Evolutionary conservation across 1,140 invertebrate genomes (phyloP).

Genomic region (Zaprionus gabonicus): DNA sequence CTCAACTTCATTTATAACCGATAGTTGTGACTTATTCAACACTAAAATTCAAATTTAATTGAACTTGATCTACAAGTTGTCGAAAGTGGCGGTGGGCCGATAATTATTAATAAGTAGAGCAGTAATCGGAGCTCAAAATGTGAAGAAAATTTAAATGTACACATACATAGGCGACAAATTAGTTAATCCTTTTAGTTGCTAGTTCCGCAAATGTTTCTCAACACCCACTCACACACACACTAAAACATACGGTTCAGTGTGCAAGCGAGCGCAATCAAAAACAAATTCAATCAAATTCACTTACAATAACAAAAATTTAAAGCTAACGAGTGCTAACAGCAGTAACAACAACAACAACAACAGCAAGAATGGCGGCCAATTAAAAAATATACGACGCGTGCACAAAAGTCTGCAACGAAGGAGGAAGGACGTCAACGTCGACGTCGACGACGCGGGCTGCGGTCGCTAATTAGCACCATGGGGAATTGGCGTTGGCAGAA

Average conservation of each 20-base stretch:
- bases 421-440: slow-evolving; percentile 60
- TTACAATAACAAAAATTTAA: slow-evolving; percentile 25
- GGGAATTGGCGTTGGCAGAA: slow-evolving; percentile 71
- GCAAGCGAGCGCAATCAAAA: slow-evolving; percentile 32
- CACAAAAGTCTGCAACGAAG: slow-evolving; percentile 52
- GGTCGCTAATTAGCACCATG: slow-evolving; percentile 79
- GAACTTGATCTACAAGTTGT: no score
- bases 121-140: no score
- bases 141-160: no score
- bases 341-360: slow-evolving; percentile 17
- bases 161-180: no score
- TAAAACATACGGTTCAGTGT: not conserved
- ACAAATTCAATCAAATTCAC: slow-evolving; percentile 50
- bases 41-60: no score
- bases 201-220: no score
- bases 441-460: slow-evolving; percentile 29
- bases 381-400: slow-evolving; percentile 75
- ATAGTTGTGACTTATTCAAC: no score
- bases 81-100: no score
- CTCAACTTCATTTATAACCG: no score
- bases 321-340: slow-evolving; percentile 40
- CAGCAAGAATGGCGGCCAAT: slow-evolving; percentile 60
- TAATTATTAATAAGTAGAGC: no score
- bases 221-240: not conserved
- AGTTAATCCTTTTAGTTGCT: no score